Base-by-base conservation (phyloP, 2,888 invertebrate genomes). In the Mellilla xanthometata region DNA sequence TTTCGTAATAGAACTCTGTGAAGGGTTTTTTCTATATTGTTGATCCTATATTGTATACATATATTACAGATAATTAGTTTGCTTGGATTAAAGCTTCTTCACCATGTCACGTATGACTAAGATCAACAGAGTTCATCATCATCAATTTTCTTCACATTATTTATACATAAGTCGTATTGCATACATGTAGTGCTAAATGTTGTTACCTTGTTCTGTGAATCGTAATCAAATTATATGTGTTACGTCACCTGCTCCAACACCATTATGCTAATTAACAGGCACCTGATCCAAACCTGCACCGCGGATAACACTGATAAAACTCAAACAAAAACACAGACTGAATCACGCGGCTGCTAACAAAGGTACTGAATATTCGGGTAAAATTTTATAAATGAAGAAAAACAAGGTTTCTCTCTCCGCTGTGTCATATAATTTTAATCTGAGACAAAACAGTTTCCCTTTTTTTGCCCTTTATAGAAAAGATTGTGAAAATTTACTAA, bases 181-280 rank as follows among this genome's bases (percentile, higher is more conserved):
- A 51, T 49, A 54, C 40, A 61, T 47, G 46, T 26, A 42, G 58
- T 66, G 75, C 66, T 77, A 76, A 83, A 68, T 67, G 69, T 62
- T 46, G 44, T 60, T 76, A 64, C 85, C 87, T 86, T 81, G 83
- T 68, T 59, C 68, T 60, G 61, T 4, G 2, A 15, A 11, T 57
- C 72, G 70, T 84, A 82, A 87, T 87, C 74, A 80, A 84, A 85
- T 87, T 86, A 84, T 81, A 79, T 66, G 62, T 63, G 65, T 84
- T 76, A 80, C 83, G 80, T 82, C 76, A 84, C 62, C 58, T 50
- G 55, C 67, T 73, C 63, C 66, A 70, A 60, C 72, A 72, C 66
- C 55, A 66, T 61, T 72, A 71, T 72, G 76, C 65, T 81, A 86
- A 86, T 86, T 81, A 80, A 69, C 60, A 56, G 62, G 60, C 36